A percentile compares a stretch with the other conserved stretches of the same genome.
phyloP scores from a whole-genome alignment of 2,797 vertebrate species.

The Enteromius thamalakanensis region DNA sequence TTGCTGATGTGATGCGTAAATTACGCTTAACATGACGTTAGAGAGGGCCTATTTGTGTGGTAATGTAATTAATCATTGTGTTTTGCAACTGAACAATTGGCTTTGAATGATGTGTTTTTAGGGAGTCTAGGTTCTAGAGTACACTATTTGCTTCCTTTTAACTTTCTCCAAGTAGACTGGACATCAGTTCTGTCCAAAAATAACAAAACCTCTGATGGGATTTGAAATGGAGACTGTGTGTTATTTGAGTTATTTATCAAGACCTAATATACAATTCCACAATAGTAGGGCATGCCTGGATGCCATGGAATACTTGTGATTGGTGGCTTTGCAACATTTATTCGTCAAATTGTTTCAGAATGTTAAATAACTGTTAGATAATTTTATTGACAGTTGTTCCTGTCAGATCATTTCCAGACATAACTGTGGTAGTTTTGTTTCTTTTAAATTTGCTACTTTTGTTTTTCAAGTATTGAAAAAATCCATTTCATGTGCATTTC shows the following conservation, averaged over 20 bases:
- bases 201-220: constrained; percentile 16
- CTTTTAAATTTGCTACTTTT: background rate
- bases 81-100: background rate
- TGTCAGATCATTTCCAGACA: background rate
- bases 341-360: background rate
- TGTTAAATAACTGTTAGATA: background rate
- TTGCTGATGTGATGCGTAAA: background rate
- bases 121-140: background rate
- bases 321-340: background rate
- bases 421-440: background rate
- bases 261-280: background rate
- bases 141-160: background rate
- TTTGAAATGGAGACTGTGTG: background rate
- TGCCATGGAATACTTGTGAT: background rate
- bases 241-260: background rate
- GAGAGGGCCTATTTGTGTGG: background rate
- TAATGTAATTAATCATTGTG: constrained; percentile 5
- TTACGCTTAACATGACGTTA: background rate
- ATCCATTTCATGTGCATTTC: background rate
- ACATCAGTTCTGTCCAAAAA: constrained; percentile 19
- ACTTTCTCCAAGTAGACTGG: background rate
- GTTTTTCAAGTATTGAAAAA: background rate
- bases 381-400: background rate
- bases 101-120: background rate
- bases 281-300: background rate